These are phyloP conservation scores for Himalopsyche japonica DNA, from an alignment of 2,888 invertebrate genomes.

Conservation along the genomic window DNA sequence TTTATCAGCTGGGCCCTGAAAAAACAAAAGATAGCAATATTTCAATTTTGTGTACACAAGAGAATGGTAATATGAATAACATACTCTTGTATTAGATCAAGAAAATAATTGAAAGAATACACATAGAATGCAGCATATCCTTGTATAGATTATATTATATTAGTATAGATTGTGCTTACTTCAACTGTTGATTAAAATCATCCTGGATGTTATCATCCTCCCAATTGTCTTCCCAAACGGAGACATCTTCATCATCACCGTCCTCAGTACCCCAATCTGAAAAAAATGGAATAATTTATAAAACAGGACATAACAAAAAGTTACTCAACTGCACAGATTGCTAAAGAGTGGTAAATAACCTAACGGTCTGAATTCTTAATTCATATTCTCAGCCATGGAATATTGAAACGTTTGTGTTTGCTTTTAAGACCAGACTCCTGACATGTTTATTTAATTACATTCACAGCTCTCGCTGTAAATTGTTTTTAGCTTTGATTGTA, in stretches of 20 bases:
- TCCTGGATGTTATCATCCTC: constrained; percentile 99
- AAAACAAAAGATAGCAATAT: background rate
- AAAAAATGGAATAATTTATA: constrained; percentile 37
- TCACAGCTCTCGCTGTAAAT: too few relatives aligned
- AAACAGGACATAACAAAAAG: too few relatives aligned
- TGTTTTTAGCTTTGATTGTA: too few relatives aligned
- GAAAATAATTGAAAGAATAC: too few relatives aligned
- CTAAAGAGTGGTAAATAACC: too few relatives aligned
- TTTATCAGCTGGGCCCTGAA: constrained; percentile 38
- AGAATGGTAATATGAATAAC: background rate
- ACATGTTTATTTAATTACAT: too few relatives aligned
- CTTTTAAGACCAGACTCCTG: too few relatives aligned
- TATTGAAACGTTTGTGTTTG: too few relatives aligned
- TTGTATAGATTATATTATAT: background rate
- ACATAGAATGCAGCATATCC: background rate
- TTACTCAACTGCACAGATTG: too few relatives aligned
- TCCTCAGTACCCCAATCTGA: constrained; percentile 82
- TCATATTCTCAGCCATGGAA: too few relatives aligned
- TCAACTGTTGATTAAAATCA: constrained; percentile 94
- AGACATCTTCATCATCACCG: constrained; percentile 92
- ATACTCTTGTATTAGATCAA: background rate
- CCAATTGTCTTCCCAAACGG: constrained; percentile 99
- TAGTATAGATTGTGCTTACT: constrained; percentile 56
- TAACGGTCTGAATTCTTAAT: too few relatives aligned
- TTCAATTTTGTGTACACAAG: background rate